Evolutionary conservation across 2,888 invertebrate species (phyloP), one percentile per base, ranked within the genome.

Genomic region (Caenorhabditis imperialis): DNA sequence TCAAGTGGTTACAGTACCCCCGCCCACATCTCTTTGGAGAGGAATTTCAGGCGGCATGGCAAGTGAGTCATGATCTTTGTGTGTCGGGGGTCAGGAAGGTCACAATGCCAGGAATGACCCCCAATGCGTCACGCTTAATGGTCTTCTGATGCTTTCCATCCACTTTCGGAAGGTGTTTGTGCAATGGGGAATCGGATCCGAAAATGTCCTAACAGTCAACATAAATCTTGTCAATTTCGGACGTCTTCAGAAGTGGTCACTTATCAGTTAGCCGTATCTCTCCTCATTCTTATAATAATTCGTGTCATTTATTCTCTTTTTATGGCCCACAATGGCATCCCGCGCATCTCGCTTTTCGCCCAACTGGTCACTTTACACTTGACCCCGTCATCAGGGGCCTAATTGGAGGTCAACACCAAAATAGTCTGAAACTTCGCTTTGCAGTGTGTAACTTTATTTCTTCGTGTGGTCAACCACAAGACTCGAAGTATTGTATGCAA

Each of bases 1-100:
- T 72, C 40, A 72, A 72, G 71, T 72, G 71, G 71, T 72, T 72
- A 72, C 63, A 63, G 71, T 72, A 63, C 63, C 35, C 37, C 67
- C 67, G 58, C 58, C 67, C 65, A 16, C 42, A 47, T 40, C 45
- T 35, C 23, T 14, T 50, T 10, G 33, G 30, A 38, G 33, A 27
- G 35, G 47, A 25, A 57, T 65, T 65, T 65, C 65, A 65, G 65
- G 65, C 42, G 55, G 50, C 57, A 65, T 65, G 22, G 45, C 30
- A 30, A 30, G 30, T 30, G 30, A 30, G 7, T 30, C 30, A 30
- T 30, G 30, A 18, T 50, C 48, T 47, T 53, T 47, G 53, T 16
- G 23, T 37, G 25, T 8, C 27, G 40, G 18, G 54, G 63, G 62
- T 63, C 63, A 63, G 54, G 40, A 63, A 54, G 63, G 58, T 58